phyloP scores from a whole-genome alignment of 64 coral and sea anemone species.

The Cladopsammia gracilis region DNA sequence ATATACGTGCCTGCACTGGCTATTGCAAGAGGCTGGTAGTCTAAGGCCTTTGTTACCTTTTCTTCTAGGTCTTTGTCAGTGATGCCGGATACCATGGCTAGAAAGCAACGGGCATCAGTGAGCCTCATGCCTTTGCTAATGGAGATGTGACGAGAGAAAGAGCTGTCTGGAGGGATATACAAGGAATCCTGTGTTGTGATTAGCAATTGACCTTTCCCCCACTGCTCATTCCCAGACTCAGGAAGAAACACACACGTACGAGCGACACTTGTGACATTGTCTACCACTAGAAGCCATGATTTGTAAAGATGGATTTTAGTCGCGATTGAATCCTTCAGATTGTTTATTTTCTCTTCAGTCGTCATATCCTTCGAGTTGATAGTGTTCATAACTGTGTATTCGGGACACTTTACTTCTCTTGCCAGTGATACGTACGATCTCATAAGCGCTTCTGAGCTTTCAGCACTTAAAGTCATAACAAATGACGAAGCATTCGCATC shows the following conservation, averaged over 20 bases:
- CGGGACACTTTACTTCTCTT: neutral
- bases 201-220: slow-evolving; percentile 51
- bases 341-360: neutral
- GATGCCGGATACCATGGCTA: slow-evolving; percentile 35
- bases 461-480: slow-evolving; percentile 28
- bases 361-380: neutral
- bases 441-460: neutral
- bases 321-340: neutral
- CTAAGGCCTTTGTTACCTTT: slow-evolving; percentile 31
- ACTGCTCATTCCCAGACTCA: neutral
- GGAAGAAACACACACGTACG: neutral
- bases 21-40: slow-evolving; percentile 65
- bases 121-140: slow-evolving; percentile 32
- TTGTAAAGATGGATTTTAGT: neutral
- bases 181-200: slow-evolving; percentile 63
- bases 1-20: slow-evolving; percentile 53
- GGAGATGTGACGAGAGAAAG: neutral
- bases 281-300: slow-evolving; percentile 27
- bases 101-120: neutral
- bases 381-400: slow-evolving; percentile 14
- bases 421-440: slow-evolving; percentile 1
- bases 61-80: neutral
- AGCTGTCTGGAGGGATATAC: slow-evolving; percentile 20
- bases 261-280: slow-evolving; percentile 28
- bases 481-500: neutral